Conservation (phyloP, 2,113 vertebrate genomes). For the Gnathonemus longibarbis region DNA sequence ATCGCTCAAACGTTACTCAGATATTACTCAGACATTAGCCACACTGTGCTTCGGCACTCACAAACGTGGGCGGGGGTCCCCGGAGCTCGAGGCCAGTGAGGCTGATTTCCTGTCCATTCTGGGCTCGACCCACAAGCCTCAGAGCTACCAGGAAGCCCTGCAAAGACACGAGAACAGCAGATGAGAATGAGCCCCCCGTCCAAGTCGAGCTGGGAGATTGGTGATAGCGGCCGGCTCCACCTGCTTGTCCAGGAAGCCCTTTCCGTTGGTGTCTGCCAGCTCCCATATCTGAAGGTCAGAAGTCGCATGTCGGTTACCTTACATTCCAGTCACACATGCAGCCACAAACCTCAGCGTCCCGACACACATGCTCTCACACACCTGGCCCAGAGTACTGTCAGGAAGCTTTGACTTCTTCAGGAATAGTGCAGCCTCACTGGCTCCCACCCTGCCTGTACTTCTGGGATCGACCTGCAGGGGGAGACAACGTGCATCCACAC, state of each 20-base stretch:
- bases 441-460: conserved; percentile 77
- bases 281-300: conserved; percentile 83
- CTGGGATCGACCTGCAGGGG: conserved; percentile 77
- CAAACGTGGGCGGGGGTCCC: conserved; percentile 81
- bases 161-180: background rate
- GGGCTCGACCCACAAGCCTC: conserved; percentile 84
- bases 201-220: background rate
- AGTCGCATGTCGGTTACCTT: background rate
- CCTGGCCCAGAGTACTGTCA: conserved; percentile 82
- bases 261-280: conserved; percentile 86
- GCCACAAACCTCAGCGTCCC: background rate
- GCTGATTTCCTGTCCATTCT: conserved; percentile 81
- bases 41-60: conserved; percentile 56
- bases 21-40: background rate
- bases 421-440: conserved; percentile 84
- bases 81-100: conserved; percentile 70
- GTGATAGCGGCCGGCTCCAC: conserved; percentile 46
- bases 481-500: background rate
- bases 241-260: conserved; percentile 91
- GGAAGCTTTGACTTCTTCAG: conserved; percentile 88
- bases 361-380: conserved; percentile 37
- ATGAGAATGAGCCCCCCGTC: background rate
- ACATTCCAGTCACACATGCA: background rate
- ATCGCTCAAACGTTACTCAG: background rate
- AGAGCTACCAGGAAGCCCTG: conserved; percentile 88